These are phyloP conservation scores for Heliconius nattereri DNA, from an alignment of 1,140 invertebrate species.

Conservation along the genomic window DNA sequence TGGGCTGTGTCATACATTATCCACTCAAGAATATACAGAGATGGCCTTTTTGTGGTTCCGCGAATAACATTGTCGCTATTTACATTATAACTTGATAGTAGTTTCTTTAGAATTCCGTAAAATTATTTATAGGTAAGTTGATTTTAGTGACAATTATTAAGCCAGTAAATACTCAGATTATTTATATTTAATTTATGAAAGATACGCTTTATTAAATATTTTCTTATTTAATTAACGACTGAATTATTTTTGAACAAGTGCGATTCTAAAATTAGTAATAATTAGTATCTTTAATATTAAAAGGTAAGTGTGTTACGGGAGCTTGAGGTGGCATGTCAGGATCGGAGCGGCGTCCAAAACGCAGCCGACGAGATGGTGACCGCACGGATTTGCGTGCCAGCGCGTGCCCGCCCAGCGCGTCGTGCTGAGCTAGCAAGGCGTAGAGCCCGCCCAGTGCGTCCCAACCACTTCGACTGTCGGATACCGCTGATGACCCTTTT, in stretches of 20 bases:
- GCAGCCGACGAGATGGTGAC: conserved; percentile 85
- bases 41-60: not conserved
- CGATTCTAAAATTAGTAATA: too few relatives aligned
- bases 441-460: conserved; percentile 78
- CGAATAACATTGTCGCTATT: conserved; percentile 9
- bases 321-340: conserved; percentile 80
- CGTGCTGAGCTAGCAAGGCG: conserved; percentile 82
- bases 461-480: conserved; percentile 60
- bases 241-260: too few relatives aligned
- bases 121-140: too few relatives aligned
- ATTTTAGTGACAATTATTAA: too few relatives aligned
- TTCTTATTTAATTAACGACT: too few relatives aligned
- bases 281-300: too few relatives aligned
- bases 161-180: too few relatives aligned
- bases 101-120: not conserved
- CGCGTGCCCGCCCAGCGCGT: conserved; percentile 83
- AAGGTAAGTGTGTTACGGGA: conserved; percentile 55
- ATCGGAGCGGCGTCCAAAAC: conserved; percentile 87
- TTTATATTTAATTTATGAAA: too few relatives aligned
- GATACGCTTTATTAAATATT: too few relatives aligned
- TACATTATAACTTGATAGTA: conserved; percentile 10
- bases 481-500: conserved; percentile 14
- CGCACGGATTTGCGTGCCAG: conserved; percentile 87
- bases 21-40: conserved; percentile 15
- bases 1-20: conserved; percentile 46